Evolutionary conservation across 1,140 invertebrate species (phyloP), one percentile per base, ranked within the genome.

Genomic region (Maconellicoccus hirsutus): DNA sequence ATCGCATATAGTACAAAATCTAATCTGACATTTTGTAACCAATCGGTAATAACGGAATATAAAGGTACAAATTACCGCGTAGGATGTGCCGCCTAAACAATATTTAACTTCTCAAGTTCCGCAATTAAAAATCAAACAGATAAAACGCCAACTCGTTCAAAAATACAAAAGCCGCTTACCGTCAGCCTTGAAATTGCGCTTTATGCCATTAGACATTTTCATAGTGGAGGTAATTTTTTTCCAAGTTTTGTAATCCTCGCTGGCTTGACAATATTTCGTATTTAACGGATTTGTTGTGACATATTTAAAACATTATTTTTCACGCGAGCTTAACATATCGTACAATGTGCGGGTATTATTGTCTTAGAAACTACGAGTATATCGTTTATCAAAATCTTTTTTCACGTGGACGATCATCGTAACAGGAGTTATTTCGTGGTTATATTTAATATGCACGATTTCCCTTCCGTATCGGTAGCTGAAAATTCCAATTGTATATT

Each of bases 51-150:
- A 52, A 52, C 42, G 42, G 42, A 52, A 52, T 52, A 52, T 52
- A 52, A 52, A 52, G n/a, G 42, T 8, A 52, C 42, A 52, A 52
- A 52, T 52, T 52, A 52, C 42, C 42, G 42, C n/a, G 42, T 52
- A 52, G 42, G 42, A 52, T 52, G 42, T 8, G n/a, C 42, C 42
- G 42, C 42, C 42, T 52, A 52, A 52, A 52, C 42, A 52, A 52
- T 52, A 52, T 52, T 52, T 52, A 52, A 52, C 42, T 52, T 52
- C n/a, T 52, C 12, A 52, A 52, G 42, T 52, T 52, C 42, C 42
- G 42, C 42, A 52, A 52, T 52, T 52, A 52, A 52, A 52, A 52
- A 52, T 52, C 42, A 52, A 52, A 52, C 42, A 52, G 42, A 52
- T 52, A 52, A 16, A 52, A 52, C 42, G 42, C 42, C 42, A 52